Evolutionary conservation across 2,888 invertebrate species (phyloP).

Genomic region (Latrodectus hesperus): DNA sequence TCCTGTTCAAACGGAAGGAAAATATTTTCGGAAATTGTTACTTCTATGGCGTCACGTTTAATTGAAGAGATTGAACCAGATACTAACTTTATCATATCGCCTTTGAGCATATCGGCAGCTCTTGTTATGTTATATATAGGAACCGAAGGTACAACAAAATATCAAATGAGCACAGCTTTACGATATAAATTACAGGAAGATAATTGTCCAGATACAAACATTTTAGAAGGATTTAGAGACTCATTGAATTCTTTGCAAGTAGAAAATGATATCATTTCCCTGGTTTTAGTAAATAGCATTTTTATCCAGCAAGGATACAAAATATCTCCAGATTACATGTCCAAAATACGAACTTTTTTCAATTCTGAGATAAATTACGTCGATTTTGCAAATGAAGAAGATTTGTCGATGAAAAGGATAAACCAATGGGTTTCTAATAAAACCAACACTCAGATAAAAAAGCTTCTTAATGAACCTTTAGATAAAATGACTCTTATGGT

Average conservation of each 20-base stretch:
- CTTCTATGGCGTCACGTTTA: conserved; percentile 18
- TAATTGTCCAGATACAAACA: conserved; percentile 16
- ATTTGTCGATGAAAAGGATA: conserved; percentile 20
- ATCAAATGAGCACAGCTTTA: conserved; percentile 72
- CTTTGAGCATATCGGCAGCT: conserved; percentile 74
- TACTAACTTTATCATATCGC: conserved; percentile 73
- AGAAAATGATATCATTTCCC: conserved; percentile 11
- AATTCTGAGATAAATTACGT: conserved; percentile 30
- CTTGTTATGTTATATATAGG: conserved; percentile 75
- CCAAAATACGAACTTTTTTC: conserved; percentile 28
- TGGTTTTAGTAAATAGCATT: conserved; percentile 47
- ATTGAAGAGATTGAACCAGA: conserved; percentile 23
- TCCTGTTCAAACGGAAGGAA: neutral
- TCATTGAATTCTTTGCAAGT: conserved; percentile 9
- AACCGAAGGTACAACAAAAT: conserved; percentile 73
- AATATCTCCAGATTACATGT: conserved; percentile 31
- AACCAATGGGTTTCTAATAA: conserved; percentile 54
- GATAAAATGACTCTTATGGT: conserved; percentile 80
- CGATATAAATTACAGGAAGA: conserved; percentile 51
- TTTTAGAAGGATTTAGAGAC: conserved; percentile 48
- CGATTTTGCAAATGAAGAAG: conserved; percentile 42
- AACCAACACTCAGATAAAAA: conserved; percentile 35
- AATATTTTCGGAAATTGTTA: conserved; percentile 25
- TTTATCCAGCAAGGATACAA: conserved; percentile 38
- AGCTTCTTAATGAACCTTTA: conserved; percentile 75